Conservation (phyloP, 2,797 vertebrate genomes). For the Hemibagrus guttatus region DNA sequence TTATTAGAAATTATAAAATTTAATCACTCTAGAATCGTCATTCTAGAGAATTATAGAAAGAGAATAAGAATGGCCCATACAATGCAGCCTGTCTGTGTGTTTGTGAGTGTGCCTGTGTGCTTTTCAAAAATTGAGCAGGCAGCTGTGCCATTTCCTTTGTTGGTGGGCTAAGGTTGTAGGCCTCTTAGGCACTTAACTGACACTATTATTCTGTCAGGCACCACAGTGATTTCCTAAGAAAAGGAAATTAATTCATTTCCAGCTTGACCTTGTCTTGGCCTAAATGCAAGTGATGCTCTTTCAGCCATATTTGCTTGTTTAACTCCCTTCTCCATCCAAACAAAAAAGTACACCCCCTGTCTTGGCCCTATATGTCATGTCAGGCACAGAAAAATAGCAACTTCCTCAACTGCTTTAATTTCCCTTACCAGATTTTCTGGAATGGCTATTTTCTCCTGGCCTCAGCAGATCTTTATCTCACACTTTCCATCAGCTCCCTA, state of each 20-base stretch:
- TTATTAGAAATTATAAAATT: too few relatives aligned
- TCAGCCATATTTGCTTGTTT: conserved; percentile 97
- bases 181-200: conserved; percentile 80
- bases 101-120: conserved; percentile 69
- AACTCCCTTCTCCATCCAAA: conserved; percentile 91
- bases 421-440: conserved; percentile 82
- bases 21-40: too few relatives aligned
- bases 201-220: conserved; percentile 98
- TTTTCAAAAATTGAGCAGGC: conserved; percentile 84
- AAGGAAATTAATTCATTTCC: conserved; percentile 99
- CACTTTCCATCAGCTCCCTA: conserved; percentile 82
- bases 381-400: conserved; percentile 94
- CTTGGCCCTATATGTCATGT: conserved; percentile 86
- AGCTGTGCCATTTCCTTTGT: conserved; percentile 88
- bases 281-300: conserved; percentile 96
- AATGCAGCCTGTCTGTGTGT: conserved; percentile 33
- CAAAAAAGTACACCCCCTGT: conserved; percentile 96
- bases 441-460: conserved; percentile 83
- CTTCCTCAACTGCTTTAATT: conserved; percentile 98
- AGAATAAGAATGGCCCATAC: conserved; percentile 1
- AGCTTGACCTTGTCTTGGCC: conserved; percentile 95
- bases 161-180: conserved; percentile 70
- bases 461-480: conserved; percentile 85
- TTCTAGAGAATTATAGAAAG: too few relatives aligned
- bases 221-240: conserved; percentile 81